phyloP scores from a whole-genome alignment of 2,888 invertebrate genomes.

The Rhyacophila evoluta region DNA sequence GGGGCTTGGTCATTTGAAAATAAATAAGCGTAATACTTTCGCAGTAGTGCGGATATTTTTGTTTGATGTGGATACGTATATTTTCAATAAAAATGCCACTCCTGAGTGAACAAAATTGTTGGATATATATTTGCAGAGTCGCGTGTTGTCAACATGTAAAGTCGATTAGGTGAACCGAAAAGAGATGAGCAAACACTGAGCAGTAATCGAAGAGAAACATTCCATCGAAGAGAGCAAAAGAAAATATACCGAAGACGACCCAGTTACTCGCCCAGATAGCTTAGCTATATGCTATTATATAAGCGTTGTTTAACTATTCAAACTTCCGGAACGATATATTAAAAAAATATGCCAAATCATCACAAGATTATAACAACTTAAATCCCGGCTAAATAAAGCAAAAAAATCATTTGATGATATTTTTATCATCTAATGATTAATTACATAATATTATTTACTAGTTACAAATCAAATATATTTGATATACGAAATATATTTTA shows the following conservation, averaged over 20 bases:
- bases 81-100: conserved; percentile 3
- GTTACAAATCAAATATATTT: too few species aligned
- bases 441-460: too few species aligned
- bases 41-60: neutral
- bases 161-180: conserved; percentile 47
- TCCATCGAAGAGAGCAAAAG: conserved; percentile 5
- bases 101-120: conserved; percentile 27
- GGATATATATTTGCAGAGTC: conserved; percentile 36
- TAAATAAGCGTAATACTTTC: neutral
- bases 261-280: neutral
- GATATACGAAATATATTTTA: too few species aligned
- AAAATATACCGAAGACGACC: neutral
- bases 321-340: too few species aligned
- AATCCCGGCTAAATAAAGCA: too few species aligned
- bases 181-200: conserved; percentile 48
- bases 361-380: too few species aligned
- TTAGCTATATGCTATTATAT: too few species aligned
- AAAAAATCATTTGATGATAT: too few species aligned
- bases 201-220: conserved; percentile 53
- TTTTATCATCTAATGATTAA: too few species aligned
- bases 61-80: neutral
- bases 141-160: conserved; percentile 45
- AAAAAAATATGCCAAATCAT: too few species aligned
- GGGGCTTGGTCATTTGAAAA: too few species aligned
- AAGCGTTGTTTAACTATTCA: too few species aligned